Base-by-base conservation (phyloP, 2,113 vertebrate species). In the Xiphophorus maculatus region DNA sequence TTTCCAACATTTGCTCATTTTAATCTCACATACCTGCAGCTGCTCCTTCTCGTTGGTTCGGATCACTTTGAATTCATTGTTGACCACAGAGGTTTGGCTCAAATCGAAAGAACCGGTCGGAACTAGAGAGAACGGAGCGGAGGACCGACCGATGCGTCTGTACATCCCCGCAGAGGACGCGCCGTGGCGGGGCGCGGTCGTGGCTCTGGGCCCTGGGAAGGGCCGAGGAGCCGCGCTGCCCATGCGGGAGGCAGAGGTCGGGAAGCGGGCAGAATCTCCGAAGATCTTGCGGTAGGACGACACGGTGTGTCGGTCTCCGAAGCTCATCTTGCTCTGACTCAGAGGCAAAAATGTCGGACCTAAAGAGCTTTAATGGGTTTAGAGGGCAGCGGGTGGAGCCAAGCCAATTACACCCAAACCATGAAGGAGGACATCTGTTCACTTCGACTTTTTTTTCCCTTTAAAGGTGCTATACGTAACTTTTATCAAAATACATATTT, bases 31-130 rank as follows among this genome's bases (percentile, higher is more conserved):
- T 25, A 58, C 51, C 51, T 58, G 51, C 51, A 58, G 7, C 83
- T 97, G 96, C 77, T 97, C 96, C 91, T 97, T 97, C 85, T 97
- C 96, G 63, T 95, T 97, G n/a, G 96, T 96, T 81, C 96, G 95
- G 77, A 96, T 91, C 86, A 96, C 96, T 84, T 97, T 96, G 76
- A 95, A 96, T 89, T 97, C 96, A 82, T 96, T 96, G 90, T 94
- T 96, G 74, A 95, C 86, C 30, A 89, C 95, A 48, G 87, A 91
- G 85, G 95, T 96, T 82, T 96, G 95, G n/a, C 94, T 89, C 85
- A 97, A 84, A 81, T 96, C 96, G 73, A 96, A 88, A 71, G 88
- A 92, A 3, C 96, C 96, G 73, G 91, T 80, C 11, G 90, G 91
- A 85, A 58, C 51, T 22, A 58, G 94, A 90, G 71, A 94, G 90